A percentile compares a stretch with the other conserved stretches of the same genome.
phyloP scores from a whole-genome alignment of 2,888 invertebrate species.

The Ectemnius cavifrons region DNA sequence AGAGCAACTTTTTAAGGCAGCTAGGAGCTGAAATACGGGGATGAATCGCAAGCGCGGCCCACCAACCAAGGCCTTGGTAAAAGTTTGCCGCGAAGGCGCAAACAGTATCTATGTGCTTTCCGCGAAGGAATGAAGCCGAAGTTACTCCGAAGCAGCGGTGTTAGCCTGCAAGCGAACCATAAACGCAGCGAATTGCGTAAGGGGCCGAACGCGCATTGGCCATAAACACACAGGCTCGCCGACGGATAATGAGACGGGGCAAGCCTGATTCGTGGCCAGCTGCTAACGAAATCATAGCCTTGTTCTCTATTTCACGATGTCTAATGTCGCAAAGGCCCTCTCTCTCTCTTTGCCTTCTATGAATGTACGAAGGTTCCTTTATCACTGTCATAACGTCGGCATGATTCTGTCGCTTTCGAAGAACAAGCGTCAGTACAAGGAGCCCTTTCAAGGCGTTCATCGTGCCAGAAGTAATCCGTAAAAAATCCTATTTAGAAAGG shows the following conservation, averaged over 20 bases:
- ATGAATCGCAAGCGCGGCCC: not conserved
- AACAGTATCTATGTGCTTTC: slow-evolving; percentile 11
- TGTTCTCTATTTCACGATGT: not conserved
- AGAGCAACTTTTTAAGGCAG: slow-evolving; percentile 1
- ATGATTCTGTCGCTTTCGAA: not conserved
- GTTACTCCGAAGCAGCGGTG: slow-evolving; percentile 21
- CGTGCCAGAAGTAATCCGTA: not conserved
- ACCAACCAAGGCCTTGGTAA: not conserved
- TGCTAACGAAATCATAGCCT: slow-evolving; percentile 7
- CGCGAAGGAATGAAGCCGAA: not conserved
- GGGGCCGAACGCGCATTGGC: slow-evolving; percentile 42
- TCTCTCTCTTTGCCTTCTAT: not conserved
- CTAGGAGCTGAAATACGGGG: not conserved
- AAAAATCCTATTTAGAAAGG: not conserved
- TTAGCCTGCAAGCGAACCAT: slow-evolving; percentile 47
- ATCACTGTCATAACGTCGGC: no score
- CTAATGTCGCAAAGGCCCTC: slow-evolving; percentile 1
- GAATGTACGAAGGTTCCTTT: no score
- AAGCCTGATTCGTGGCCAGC: slow-evolving; percentile 8
- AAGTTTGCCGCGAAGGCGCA: slow-evolving; percentile 15
- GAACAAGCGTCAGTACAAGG: not conserved
- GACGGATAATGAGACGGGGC: slow-evolving; percentile 23
- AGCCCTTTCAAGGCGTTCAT: not conserved
- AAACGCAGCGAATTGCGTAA: slow-evolving; percentile 53
- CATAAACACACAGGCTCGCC: slow-evolving; percentile 48